Evolutionary conservation across 2,797 vertebrate species (phyloP).

Genomic region (Pelodytes ibericus): DNA sequence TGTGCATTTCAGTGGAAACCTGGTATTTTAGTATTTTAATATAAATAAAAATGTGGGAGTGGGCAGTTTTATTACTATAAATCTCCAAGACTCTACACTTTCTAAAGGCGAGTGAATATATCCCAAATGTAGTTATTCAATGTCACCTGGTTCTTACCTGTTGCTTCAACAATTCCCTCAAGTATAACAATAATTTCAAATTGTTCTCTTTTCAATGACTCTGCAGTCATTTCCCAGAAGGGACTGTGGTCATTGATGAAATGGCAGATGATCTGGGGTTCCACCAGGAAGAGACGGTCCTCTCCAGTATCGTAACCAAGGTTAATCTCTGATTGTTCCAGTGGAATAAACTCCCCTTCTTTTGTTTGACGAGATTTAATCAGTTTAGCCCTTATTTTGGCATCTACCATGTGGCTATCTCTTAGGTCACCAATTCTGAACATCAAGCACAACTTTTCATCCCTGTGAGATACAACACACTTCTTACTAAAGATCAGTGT

Average conservation of each 20-base stretch:
- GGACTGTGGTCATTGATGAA: conserved; percentile 76
- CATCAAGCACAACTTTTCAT: conserved; percentile 78
- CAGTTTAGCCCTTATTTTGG: conserved; percentile 82
- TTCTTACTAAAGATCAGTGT: conserved; percentile 84
- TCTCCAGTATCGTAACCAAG: conserved; percentile 81
- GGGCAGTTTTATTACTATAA: too few relatives aligned
- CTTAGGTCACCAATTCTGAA: conserved; percentile 82
- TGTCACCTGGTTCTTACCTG: conserved; percentile 64
- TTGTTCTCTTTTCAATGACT: conserved; percentile 71
- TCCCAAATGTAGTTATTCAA: background rate
- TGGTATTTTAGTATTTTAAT: too few relatives aligned
- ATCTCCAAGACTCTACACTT: too few relatives aligned
- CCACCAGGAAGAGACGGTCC: conserved; percentile 81
- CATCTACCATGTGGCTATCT: conserved; percentile 85
- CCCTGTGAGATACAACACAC: conserved; percentile 77
- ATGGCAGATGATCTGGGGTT: conserved; percentile 83
- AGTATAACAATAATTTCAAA: conserved; percentile 84
- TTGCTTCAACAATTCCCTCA: conserved; percentile 84
- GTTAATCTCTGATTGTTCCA: conserved; percentile 85
- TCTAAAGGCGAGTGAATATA: too few relatives aligned
- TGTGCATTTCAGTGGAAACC: too few relatives aligned
- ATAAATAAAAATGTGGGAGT: too few relatives aligned
- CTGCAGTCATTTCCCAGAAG: conserved; percentile 78
- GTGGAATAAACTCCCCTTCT: conserved; percentile 82
- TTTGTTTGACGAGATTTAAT: conserved; percentile 83